Base-by-base conservation (phyloP, 1,140 invertebrate species). In the Meloidogyne floridensis region DNA sequence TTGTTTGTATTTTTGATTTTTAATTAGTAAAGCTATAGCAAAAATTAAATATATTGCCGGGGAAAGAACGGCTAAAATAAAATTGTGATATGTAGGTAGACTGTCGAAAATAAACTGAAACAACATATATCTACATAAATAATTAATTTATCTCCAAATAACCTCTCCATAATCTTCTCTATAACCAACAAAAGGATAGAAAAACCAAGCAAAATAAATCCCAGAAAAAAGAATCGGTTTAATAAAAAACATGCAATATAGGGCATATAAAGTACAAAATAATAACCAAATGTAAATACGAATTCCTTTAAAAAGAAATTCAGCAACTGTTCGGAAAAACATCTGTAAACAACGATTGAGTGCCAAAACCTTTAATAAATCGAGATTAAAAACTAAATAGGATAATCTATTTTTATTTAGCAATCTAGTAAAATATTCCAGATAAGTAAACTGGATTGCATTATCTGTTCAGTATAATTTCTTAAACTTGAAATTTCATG, bases 141-240 rank as follows among this genome's bases (percentile, higher is more conserved):
- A 47, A 47, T 47, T 47, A 6, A 47, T 47, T 47, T 47, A 6
- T 47, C 7, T 47, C 4, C 4, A 6, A 8, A 47, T 6, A 13
- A 77, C 75, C 43, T n/a, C 69, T n/a, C 8, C 2, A 42, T 77
- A 43, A 77, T 56, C 51, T 13, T 20, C 7, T 65, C n/a, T 65
- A 51, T 81, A 81, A 0, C 80, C 80, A 51, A 51, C 80, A 69
- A 42, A 81, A 51, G 80, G 80, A n/a, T 71, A 79, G 20, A 81
- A 81, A 20, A 81, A 82, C 80, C 80, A 81, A 15, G 80, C 70
- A 53, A 81, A 81, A 72, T 80, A 54, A 7, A 81, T 82, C 5
- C 80, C 80, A 11, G 20, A 53, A 20, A 81, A 81, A 5, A 81
- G 5, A 18, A 69, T 47, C 1, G 80, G 80, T 10, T 81, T 81